These are phyloP conservation scores for Hypothenemus hampei DNA, from an alignment of 1,140 invertebrate species.

Conservation along the genomic window DNA sequence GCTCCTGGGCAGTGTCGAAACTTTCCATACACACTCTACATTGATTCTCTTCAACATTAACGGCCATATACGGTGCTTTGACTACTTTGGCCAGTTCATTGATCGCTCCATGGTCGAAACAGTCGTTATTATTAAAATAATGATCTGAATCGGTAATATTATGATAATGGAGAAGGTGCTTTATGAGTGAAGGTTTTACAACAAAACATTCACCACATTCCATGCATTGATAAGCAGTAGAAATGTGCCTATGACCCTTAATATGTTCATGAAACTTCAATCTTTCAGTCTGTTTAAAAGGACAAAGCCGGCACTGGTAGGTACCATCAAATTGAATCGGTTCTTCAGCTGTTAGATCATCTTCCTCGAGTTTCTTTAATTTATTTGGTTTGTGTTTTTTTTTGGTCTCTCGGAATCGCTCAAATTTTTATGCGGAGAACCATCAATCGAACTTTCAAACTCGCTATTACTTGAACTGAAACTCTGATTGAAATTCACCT, in stretches of 20 bases:
- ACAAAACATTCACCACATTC: conserved; percentile 66
- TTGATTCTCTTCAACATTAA: conserved; percentile 55
- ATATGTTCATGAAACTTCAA: conserved; percentile 52
- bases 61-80: conserved; percentile 40
- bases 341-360: conserved; percentile 34
- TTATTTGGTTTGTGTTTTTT: conserved; percentile 25
- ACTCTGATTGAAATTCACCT: conserved; percentile 6
- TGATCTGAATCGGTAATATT: conserved; percentile 51
- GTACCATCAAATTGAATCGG: conserved; percentile 44
- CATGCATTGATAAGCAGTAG: conserved; percentile 58
- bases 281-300: conserved; percentile 43
- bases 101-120: conserved; percentile 51
- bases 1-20: conserved; percentile 52
- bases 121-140: conserved; percentile 55
- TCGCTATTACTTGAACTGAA: conserved; percentile 24
- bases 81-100: conserved; percentile 45
- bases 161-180: conserved; percentile 59
- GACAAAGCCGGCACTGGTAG: conserved; percentile 53
- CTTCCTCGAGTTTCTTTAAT: not conserved
- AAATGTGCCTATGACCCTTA: conserved; percentile 51
- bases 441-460: conserved; percentile 5
- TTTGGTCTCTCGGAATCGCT: conserved; percentile 18
- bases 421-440: conserved; percentile 16
- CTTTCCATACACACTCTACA: conserved; percentile 59
- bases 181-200: conserved; percentile 58